Conservation (phyloP, 2,888 invertebrate genomes). For the Aelia acuminata region DNA sequence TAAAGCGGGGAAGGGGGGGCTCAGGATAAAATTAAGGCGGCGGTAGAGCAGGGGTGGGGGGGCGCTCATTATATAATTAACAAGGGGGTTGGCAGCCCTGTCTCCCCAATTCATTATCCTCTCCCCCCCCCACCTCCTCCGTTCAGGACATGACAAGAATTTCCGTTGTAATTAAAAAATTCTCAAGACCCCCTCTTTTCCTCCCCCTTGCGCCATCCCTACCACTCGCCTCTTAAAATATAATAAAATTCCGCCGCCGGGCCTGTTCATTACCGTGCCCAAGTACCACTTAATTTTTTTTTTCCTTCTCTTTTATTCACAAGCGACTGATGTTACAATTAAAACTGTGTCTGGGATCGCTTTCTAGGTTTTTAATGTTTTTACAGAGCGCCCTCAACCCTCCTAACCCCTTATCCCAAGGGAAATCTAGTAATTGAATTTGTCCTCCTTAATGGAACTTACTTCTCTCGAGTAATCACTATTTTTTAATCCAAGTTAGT, state of each 20-base stretch:
- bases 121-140: slow-evolving; percentile 44
- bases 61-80: slow-evolving; percentile 59
- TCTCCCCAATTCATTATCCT: slow-evolving; percentile 58
- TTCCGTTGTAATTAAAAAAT: slow-evolving; percentile 62
- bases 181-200: slow-evolving; percentile 55
- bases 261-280: slow-evolving; percentile 60
- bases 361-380: slow-evolving; percentile 43
- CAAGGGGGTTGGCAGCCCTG: slow-evolving; percentile 58
- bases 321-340: slow-evolving; percentile 52
- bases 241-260: slow-evolving; percentile 61
- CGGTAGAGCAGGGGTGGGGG: not conserved
- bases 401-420: not conserved
- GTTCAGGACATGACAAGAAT: slow-evolving; percentile 58
- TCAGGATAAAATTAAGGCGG: slow-evolving; percentile 58
- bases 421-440: slow-evolving; percentile 1
- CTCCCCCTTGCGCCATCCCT: not conserved
- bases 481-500: not conserved
- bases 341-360: slow-evolving; percentile 34
- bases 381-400: not conserved
- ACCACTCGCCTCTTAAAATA: slow-evolving; percentile 59
- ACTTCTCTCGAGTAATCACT: not conserved
- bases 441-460: slow-evolving; percentile 6
- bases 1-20: slow-evolving; percentile 56
- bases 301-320: not conserved
- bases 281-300: slow-evolving; percentile 55